Evolutionary conservation across 2,888 invertebrate genomes (phyloP).

Genomic region (Alentia gelatinosa): DNA sequence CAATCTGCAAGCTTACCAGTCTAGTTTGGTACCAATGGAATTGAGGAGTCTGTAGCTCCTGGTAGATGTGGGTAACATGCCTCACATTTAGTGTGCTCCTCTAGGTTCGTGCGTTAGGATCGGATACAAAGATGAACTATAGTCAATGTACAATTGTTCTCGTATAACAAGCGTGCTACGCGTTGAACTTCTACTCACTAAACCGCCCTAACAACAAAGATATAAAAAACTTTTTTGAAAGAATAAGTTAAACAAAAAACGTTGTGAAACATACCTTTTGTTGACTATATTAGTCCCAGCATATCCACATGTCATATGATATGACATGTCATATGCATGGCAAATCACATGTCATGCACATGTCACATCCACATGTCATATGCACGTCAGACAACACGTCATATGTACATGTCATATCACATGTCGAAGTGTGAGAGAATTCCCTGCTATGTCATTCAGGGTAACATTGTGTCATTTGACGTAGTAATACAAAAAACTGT

Average conservation of each 20-base stretch:
- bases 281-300: neutral
- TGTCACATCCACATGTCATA: no score
- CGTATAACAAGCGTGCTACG: neutral
- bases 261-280: neutral
- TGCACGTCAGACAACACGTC: no score
- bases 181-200: slow-evolving; percentile 28
- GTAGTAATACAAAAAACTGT: neutral
- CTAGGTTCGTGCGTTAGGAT: neutral
- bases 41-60: no score
- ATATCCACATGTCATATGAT: no score
- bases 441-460: neutral
- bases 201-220: slow-evolving; percentile 46
- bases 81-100: neutral
- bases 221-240: slow-evolving; percentile 41
- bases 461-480: neutral
- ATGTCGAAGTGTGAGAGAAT: no score
- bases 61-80: no score
- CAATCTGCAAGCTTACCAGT: no score
- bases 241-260: slow-evolving; percentile 50
- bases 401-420: no score
- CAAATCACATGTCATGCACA: no score
- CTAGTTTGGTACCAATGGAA: no score
- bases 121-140: neutral
- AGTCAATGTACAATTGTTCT: slow-evolving; percentile 28
- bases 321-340: no score